phyloP scores from a whole-genome alignment of 2,797 vertebrate species.

The Cirrhinus molitorella region DNA sequence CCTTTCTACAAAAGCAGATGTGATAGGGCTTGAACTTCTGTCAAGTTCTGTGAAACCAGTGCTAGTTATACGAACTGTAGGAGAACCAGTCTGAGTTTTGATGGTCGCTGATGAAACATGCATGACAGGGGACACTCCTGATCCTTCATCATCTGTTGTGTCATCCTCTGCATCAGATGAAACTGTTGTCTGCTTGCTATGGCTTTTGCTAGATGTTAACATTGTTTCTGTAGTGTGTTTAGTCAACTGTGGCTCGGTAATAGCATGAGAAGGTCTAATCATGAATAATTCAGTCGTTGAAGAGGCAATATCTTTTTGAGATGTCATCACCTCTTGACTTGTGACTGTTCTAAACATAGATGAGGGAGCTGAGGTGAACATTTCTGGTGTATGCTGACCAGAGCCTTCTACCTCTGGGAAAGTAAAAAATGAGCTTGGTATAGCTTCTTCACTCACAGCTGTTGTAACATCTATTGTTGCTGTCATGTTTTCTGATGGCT shows the following conservation, averaged over 20 bases:
- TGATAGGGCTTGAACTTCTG: not conserved
- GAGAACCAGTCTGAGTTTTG: conserved; percentile 22
- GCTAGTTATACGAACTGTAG: conserved; percentile 8
- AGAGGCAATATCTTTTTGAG: not conserved
- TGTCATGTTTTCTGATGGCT: conserved; percentile 1
- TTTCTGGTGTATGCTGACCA: conserved; percentile 22
- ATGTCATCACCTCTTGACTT: conserved; percentile 29
- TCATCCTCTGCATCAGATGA: conserved; percentile 15
- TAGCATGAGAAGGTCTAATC: not conserved
- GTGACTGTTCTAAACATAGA: conserved; percentile 26
- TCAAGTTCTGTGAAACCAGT: not conserved
- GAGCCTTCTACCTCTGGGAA: conserved; percentile 32
- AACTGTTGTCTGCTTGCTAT: conserved; percentile 11
- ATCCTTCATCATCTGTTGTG: conserved; percentile 41
- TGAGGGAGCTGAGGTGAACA: conserved; percentile 3
- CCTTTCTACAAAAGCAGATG: not conserved
- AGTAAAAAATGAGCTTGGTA: conserved; percentile 25
- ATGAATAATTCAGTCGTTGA: not conserved
- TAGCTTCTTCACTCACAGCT: conserved; percentile 8
- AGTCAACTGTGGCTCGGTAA: not conserved
- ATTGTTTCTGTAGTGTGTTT: conserved; percentile 20
- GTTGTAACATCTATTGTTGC: not conserved
- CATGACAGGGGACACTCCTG: conserved; percentile 16
- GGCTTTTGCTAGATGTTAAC: not conserved
- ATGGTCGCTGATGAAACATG: conserved; percentile 1